Evolutionary conservation across 2,888 invertebrate genomes (phyloP).

Genomic region (Stictocephala bisonia): DNA sequence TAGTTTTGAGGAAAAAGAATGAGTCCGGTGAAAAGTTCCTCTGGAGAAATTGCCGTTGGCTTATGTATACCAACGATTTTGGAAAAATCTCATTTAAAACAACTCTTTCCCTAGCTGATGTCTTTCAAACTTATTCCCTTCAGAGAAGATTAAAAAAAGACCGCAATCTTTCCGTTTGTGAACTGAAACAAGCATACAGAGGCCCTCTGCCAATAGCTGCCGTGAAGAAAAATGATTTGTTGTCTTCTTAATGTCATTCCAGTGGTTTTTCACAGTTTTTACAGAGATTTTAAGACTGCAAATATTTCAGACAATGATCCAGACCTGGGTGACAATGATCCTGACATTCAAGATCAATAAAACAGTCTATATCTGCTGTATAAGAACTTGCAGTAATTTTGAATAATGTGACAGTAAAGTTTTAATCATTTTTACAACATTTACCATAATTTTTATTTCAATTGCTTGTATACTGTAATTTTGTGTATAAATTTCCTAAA

Average conservation of each 20-base stretch:
- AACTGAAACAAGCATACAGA: constrained; percentile 15
- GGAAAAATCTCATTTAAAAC: constrained; percentile 20
- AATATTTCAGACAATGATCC: constrained; percentile 22
- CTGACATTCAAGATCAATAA: constrained; percentile 5
- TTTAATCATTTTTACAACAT: too few relatives aligned
- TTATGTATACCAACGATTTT: constrained; percentile 5
- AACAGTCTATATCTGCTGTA: neutral
- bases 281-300: constrained; percentile 26
- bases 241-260: constrained; percentile 28
- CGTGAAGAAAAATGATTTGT: constrained; percentile 33
- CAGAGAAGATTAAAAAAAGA: constrained; percentile 1
- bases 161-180: neutral
- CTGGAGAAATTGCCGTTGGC: constrained; percentile 3
- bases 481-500: too few relatives aligned
- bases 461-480: too few relatives aligned
- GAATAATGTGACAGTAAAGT: too few relatives aligned
- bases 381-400: too few relatives aligned
- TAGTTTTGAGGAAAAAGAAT: constrained; percentile 22
- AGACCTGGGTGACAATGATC: constrained; percentile 31
- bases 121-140: neutral
- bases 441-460: too few relatives aligned
- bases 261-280: constrained; percentile 23
- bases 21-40: constrained; percentile 18
- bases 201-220: constrained; percentile 11
- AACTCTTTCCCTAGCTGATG: neutral